Percentiles rank a stretch among this genome's conserved stretches.
These are phyloP conservation scores for Campylorhamphus procurvoides DNA, from an alignment of 2,113 vertebrate species.

Conservation along the genomic window DNA sequence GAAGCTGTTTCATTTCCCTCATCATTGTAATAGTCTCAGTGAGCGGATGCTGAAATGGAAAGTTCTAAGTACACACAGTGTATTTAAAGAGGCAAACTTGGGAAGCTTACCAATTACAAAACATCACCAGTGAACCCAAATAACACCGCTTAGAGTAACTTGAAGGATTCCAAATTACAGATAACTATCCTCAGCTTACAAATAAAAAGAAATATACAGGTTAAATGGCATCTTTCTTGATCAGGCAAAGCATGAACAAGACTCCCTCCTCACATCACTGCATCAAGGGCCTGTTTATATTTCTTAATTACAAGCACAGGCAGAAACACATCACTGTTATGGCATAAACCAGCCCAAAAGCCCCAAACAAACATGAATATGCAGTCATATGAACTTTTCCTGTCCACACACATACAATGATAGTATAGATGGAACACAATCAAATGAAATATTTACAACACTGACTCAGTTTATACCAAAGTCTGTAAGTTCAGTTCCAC, in stretches of 20 bases:
- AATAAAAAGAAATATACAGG: background rate
- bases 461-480: background rate
- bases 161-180: background rate
- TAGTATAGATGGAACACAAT: background rate
- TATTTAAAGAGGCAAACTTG: background rate
- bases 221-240: background rate
- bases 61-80: background rate
- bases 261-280: background rate
- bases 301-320: background rate
- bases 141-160: background rate
- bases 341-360: background rate
- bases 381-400: background rate
- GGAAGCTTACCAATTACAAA: background rate
- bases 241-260: background rate
- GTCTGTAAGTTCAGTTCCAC: background rate
- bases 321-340: background rate
- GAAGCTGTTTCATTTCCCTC: background rate
- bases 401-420: background rate
- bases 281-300: background rate
- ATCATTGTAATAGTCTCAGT: background rate
- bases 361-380: background rate
- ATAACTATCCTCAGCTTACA: background rate
- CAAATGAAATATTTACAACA: background rate
- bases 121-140: background rate
- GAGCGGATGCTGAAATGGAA: background rate